Evolutionary conservation across 35 echinoderm and acorn worm species (phyloP).

Genomic region (Ptychodera flava): DNA sequence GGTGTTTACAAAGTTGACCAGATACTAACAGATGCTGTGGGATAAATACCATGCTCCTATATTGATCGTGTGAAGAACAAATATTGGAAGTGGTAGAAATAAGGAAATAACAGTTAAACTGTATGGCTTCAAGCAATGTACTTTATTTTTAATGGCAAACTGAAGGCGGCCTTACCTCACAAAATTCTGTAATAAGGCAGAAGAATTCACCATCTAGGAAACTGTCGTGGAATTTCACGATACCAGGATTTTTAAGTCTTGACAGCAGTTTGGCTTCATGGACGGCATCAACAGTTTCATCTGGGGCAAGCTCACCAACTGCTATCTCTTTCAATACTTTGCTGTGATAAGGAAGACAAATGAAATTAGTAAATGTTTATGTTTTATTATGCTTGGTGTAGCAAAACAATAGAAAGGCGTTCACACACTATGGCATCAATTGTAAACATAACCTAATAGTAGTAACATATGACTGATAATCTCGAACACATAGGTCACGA

Average conservation of each 20-base stretch:
- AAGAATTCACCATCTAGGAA: conserved; percentile 98
- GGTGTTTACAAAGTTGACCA: too few relatives aligned
- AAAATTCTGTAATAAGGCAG: conserved; percentile 98
- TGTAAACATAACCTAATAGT: neutral
- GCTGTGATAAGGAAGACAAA: conserved; percentile 31
- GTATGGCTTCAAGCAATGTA: too few relatives aligned
- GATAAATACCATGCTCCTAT: too few relatives aligned
- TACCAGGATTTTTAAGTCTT: conserved; percentile 87
- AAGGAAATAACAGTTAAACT: too few relatives aligned
- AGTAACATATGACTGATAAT: neutral
- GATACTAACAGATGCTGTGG: too few relatives aligned
- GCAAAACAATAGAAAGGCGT: too few relatives aligned
- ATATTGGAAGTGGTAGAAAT: too few relatives aligned
- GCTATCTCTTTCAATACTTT: conserved; percentile 97
- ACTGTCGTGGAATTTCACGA: conserved; percentile 94
- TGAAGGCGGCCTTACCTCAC: conserved; percentile 54
- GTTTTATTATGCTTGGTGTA: too few relatives aligned
- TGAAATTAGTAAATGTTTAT: neutral
- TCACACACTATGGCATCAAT: neutral
- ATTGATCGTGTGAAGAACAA: too few relatives aligned
- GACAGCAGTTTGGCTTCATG: conserved; percentile 97
- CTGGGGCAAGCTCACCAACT: conserved; percentile 86
- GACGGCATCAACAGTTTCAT: conserved; percentile 98
- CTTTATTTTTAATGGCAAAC: too few relatives aligned
- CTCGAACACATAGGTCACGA: neutral